Conservation (phyloP, 2,113 vertebrate species). For the Myotis davidii region DNA sequence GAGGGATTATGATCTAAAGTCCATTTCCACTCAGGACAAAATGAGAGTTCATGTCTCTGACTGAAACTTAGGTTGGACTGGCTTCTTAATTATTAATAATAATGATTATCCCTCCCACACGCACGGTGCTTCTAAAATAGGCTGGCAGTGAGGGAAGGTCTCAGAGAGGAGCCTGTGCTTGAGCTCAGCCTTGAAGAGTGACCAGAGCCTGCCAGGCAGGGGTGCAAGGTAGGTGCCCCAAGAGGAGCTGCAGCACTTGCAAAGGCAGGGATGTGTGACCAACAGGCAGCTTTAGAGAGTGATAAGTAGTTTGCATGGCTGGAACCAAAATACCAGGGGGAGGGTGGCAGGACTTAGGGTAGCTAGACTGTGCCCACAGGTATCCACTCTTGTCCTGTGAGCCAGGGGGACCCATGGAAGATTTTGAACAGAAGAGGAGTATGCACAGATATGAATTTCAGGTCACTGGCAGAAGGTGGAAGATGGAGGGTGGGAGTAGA, state of each 20-base stretch:
- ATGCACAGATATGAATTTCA: neutral
- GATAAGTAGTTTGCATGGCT: neutral
- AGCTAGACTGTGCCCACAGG: neutral
- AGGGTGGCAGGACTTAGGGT: neutral
- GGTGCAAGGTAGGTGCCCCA: neutral
- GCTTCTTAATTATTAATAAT: constrained; percentile 69
- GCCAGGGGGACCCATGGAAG: neutral
- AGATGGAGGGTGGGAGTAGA: neutral
- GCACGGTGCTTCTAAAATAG: neutral
- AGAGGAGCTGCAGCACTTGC: neutral
- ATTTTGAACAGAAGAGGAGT: neutral
- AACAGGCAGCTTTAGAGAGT: neutral
- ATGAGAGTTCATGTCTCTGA: constrained; percentile 53
- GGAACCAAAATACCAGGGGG: neutral
- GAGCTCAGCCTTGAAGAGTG: neutral
- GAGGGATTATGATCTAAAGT: constrained; percentile 59
- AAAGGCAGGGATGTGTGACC: neutral
- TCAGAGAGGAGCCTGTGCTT: neutral
- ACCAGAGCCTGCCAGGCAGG: neutral
- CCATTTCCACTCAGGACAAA: constrained; percentile 57
- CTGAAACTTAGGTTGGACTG: constrained; percentile 59
- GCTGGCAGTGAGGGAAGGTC: neutral
- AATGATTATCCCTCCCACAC: neutral
- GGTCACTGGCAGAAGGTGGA: neutral
- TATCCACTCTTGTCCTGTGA: neutral